Conservation (phyloP, 2,797 vertebrate genomes). For the Sylvia borin region DNA sequence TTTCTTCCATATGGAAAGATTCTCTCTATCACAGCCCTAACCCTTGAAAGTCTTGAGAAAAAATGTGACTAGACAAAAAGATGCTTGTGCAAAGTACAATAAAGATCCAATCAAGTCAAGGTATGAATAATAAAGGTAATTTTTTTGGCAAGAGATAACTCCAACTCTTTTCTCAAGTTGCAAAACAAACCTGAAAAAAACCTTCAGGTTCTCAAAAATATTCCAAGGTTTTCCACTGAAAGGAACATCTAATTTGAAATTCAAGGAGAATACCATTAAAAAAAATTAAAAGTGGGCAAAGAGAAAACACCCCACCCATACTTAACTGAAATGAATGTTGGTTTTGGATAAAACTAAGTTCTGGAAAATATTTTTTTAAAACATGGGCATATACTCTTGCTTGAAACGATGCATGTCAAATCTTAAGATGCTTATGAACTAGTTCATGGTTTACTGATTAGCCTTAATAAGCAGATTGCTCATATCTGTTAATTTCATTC, state of each 20-base stretch:
- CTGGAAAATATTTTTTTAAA: background rate
- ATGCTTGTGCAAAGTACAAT: background rate
- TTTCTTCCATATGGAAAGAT: background rate
- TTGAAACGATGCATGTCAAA: background rate
- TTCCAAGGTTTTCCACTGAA: background rate
- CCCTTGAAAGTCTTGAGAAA: background rate
- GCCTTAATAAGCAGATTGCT: background rate
- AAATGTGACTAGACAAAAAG: background rate
- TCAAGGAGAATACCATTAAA: background rate
- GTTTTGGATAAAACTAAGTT: background rate
- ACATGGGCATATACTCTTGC: background rate
- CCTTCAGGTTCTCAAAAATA: background rate
- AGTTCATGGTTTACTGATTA: background rate
- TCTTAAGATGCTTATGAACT: background rate
- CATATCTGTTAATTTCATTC: background rate
- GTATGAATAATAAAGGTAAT: background rate
- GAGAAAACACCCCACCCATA: accelerated
- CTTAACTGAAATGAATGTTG: background rate
- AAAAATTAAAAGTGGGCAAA: background rate
- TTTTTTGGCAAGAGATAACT: background rate
- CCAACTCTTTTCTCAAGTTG: background rate
- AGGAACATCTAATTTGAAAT: background rate
- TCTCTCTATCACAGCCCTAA: background rate
- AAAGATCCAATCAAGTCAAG: background rate
- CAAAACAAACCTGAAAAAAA: background rate